A percentile compares a stretch with the other conserved stretches of the same genome.
phyloP scores from a whole-genome alignment of 2,113 vertebrate species.

The Ranitomeya variabilis region DNA sequence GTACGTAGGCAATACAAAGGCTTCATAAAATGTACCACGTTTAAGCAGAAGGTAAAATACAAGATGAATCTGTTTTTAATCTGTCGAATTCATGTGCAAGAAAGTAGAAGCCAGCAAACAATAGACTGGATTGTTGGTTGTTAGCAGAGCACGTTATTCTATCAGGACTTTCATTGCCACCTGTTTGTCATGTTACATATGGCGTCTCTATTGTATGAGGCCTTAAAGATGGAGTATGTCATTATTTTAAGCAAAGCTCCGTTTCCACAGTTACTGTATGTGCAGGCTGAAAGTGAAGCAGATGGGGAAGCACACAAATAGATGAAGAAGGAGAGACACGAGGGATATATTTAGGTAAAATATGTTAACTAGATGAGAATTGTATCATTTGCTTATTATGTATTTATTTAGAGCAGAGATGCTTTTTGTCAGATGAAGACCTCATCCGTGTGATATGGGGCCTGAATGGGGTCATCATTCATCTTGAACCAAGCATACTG shows the following conservation, averaged over 20 bases:
- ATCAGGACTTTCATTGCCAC: conserved; percentile 2
- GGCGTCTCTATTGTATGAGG: not conserved
- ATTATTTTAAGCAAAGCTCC: conserved; percentile 4
- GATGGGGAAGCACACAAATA: conserved; percentile 22
- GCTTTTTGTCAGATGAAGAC: not conserved
- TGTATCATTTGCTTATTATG: not conserved
- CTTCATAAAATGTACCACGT: not conserved
- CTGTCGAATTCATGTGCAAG: not conserved
- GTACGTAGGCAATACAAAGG: not conserved
- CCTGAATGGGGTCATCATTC: not conserved
- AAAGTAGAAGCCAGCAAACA: not conserved
- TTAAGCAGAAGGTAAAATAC: not conserved
- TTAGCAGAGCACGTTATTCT: not conserved
- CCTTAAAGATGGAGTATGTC: conserved; percentile 15
- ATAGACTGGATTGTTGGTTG: not conserved
- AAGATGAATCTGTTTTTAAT: not conserved
- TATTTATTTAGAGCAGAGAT: not conserved
- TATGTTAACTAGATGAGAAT: not conserved
- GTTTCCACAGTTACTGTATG: conserved; percentile 25
- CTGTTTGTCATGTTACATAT: conserved; percentile 26
- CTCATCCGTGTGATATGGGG: not conserved
- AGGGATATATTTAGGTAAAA: conserved; percentile 9
- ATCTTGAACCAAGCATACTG: not conserved
- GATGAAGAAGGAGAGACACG: not conserved
- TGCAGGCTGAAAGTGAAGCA: conserved; percentile 1